Conservation (phyloP, 2,888 invertebrate species). For the Lycia hirtaria region DNA sequence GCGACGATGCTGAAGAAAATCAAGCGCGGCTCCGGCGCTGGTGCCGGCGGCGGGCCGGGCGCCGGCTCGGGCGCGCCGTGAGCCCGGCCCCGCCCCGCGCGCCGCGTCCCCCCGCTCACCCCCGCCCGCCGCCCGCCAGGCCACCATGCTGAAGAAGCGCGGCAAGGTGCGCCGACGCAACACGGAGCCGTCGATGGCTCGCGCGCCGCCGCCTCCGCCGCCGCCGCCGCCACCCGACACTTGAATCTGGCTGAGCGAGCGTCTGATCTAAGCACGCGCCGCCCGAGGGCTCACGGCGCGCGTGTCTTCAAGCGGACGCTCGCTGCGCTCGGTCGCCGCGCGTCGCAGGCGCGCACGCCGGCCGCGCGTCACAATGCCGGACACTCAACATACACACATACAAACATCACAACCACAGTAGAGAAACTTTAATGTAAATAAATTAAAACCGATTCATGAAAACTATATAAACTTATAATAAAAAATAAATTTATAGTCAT, state of each 20-base stretch:
- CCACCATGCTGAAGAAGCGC: constrained; percentile 99
- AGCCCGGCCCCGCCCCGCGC: constrained; percentile 81
- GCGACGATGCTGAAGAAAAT: constrained; percentile 99
- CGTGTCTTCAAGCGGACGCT: constrained; percentile 60
- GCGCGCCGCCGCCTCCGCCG: constrained; percentile 66
- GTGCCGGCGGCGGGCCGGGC: constrained; percentile 83
- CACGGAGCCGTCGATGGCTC: constrained; percentile 92
- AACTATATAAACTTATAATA: constrained; percentile 52
- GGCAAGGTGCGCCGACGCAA: constrained; percentile 98
- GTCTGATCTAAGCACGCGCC: constrained; percentile 86
- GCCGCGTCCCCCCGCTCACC: constrained; percentile 37
- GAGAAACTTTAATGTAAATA: constrained; percentile 64
- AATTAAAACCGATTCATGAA: constrained; percentile 56
- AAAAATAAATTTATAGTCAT: constrained; percentile 71
- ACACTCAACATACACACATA: constrained; percentile 6
- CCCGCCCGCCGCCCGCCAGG: constrained; percentile 86
- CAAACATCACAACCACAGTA: constrained; percentile 23
- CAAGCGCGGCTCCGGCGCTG: constrained; percentile 95
- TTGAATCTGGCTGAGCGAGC: constrained; percentile 91
- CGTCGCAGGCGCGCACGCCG: constrained; percentile 23
- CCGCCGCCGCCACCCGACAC: constrained; percentile 81
- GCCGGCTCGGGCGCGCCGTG: constrained; percentile 71
- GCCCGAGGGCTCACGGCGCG: constrained; percentile 79
- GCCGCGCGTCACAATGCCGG: too few species aligned
- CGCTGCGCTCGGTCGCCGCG: constrained; percentile 54